Percentiles rank a stretch among this genome's conserved stretches.
Evolutionary conservation across 2,888 invertebrate genomes (phyloP).

Genomic region (Agriopis aurantiaria): DNA sequence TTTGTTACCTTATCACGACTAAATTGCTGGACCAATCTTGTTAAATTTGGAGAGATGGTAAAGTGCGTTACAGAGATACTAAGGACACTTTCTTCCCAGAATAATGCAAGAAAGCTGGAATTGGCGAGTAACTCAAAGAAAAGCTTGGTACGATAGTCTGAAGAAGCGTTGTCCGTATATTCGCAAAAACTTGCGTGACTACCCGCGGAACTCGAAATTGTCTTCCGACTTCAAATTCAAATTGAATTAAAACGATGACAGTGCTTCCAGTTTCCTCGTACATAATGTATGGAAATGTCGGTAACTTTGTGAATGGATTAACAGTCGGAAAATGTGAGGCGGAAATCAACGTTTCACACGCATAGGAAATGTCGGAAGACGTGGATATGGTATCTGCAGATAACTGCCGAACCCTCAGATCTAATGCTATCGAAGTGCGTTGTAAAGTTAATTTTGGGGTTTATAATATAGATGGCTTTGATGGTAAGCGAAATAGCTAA

Average conservation of each 20-base stretch:
- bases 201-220: slow-evolving; percentile 49
- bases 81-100: too few relatives aligned
- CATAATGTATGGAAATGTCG: slow-evolving; percentile 30
- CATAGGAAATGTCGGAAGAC: slow-evolving; percentile 14
- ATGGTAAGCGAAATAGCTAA: too few relatives aligned
- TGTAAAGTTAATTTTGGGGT: too few relatives aligned
- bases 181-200: slow-evolving; percentile 51
- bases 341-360: slow-evolving; percentile 28
- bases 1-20: too few relatives aligned
- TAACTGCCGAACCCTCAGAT: neutral
- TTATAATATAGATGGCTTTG: too few relatives aligned
- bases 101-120: too few relatives aligned
- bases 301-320: slow-evolving; percentile 6
- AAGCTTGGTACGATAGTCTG: neutral
- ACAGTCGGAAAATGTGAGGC: slow-evolving; percentile 23
- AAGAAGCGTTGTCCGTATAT: neutral
- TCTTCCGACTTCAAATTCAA: slow-evolving; percentile 48
- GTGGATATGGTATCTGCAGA: neutral
- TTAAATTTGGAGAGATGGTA: too few relatives aligned
- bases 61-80: too few relatives aligned
- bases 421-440: too few relatives aligned
- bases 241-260: slow-evolving; percentile 37
- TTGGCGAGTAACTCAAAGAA: too few relatives aligned
- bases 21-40: too few relatives aligned
- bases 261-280: slow-evolving; percentile 35